These are phyloP conservation scores for Malurus alboscapulatus DNA, from an alignment of 2,113 vertebrate species.

Conservation along the genomic window DNA sequence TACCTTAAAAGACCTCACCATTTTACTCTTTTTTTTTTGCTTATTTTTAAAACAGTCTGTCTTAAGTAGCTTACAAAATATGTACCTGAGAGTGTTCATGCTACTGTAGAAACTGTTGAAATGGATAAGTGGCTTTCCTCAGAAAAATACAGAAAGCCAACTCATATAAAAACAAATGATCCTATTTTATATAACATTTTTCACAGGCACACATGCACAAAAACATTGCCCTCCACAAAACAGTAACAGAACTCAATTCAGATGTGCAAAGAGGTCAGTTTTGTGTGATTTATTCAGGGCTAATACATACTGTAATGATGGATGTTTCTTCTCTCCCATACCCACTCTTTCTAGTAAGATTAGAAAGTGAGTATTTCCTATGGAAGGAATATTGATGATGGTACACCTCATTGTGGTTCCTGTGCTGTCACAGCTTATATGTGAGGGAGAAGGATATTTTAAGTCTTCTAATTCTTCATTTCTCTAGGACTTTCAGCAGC, in stretches of 20 bases:
- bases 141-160: neutral
- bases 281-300: neutral
- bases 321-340: neutral
- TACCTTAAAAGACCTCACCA: neutral
- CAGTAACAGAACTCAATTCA: neutral
- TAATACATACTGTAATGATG: neutral
- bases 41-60: neutral
- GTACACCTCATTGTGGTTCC: neutral
- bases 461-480: neutral
- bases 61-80: neutral
- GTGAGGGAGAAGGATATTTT: neutral
- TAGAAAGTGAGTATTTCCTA: neutral
- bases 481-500: neutral
- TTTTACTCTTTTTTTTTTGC: neutral
- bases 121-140: neutral
- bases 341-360: neutral
- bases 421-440: neutral
- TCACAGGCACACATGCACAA: neutral
- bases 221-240: neutral
- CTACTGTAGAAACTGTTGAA: neutral
- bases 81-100: fast-evolving
- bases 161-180: neutral
- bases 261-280: neutral
- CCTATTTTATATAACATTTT: neutral
- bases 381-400: neutral